Percentiles rank a stretch among this genome's conserved stretches.
phyloP scores from a whole-genome alignment of 2,113 vertebrate species.

The Peromyscus maniculatus region DNA sequence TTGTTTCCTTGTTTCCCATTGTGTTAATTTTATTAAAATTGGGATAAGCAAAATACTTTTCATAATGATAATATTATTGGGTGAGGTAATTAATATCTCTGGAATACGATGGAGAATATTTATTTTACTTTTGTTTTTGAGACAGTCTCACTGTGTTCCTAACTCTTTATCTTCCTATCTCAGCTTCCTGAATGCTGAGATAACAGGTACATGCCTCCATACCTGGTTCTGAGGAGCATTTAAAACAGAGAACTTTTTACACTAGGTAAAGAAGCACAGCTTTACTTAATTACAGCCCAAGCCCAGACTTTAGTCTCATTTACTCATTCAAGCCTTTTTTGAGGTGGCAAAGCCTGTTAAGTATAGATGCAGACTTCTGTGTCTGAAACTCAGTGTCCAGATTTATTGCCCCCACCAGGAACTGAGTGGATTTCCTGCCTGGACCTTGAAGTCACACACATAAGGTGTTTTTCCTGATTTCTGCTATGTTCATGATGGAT shows the following conservation, averaged over 20 bases:
- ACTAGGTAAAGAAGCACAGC: background rate
- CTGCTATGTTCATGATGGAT: background rate
- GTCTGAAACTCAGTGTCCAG: background rate
- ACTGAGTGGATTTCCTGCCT: background rate
- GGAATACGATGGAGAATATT: background rate
- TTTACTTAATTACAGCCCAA: background rate
- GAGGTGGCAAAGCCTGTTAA: background rate
- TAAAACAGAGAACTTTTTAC: background rate
- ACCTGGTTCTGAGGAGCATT: background rate
- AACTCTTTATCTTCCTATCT: background rate
- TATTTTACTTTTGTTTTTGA: background rate
- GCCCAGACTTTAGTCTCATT: background rate
- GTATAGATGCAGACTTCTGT: background rate
- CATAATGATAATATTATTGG: background rate
- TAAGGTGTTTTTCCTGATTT: background rate
- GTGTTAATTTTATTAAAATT: slow-evolving; percentile 33
- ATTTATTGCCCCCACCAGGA: background rate
- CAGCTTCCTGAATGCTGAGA: background rate
- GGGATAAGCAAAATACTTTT: slow-evolving; percentile 8
- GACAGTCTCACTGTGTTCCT: background rate
- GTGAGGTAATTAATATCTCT: background rate
- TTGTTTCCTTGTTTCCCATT: background rate
- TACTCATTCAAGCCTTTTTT: background rate
- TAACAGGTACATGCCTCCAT: background rate
- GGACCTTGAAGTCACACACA: background rate